Evolutionary conservation across 2,888 invertebrate species (phyloP).

Genomic region (Bombylius major): DNA sequence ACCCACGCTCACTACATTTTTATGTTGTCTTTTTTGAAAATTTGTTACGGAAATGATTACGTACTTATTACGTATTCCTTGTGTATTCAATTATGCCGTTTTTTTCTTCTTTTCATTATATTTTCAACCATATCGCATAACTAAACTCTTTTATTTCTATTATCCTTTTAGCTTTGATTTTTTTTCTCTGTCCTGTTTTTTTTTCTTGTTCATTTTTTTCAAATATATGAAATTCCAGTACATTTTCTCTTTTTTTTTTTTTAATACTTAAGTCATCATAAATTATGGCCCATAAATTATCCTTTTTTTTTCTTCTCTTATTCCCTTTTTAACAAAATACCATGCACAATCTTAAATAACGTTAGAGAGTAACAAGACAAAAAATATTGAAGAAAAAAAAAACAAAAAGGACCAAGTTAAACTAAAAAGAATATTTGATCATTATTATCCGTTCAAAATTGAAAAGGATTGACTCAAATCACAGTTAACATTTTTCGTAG

Average conservation of each 20-base stretch:
- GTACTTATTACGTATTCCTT: not conserved
- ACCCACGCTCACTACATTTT: not conserved
- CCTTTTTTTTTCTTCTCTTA: not conserved
- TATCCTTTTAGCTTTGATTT: too few species aligned
- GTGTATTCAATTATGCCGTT: not conserved
- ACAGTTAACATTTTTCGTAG: too few species aligned
- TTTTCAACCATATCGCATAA: not conserved
- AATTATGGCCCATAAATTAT: slow-evolving; percentile 8
- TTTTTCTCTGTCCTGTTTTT: too few species aligned
- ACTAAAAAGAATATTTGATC: slow-evolving; percentile 3
- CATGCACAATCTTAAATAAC: too few species aligned
- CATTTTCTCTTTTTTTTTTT: not conserved
- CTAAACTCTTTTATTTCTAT: not conserved
- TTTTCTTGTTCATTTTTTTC: too few species aligned
- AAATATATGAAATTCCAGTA: too few species aligned
- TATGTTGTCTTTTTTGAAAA: not conserved
- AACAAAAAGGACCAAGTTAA: not conserved
- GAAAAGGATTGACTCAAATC: slow-evolving; percentile 7
- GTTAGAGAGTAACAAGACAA: too few species aligned
- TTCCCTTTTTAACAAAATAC: too few species aligned
- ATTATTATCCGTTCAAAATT: slow-evolving; percentile 4
- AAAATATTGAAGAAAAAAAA: not conserved
- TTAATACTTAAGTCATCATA: not conserved
- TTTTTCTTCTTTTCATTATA: not conserved
- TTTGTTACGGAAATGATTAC: slow-evolving; percentile 8